Conservation (phyloP, 37 sponge, comb jelly and placozoan species). For the Tethya wilhelma region DNA sequence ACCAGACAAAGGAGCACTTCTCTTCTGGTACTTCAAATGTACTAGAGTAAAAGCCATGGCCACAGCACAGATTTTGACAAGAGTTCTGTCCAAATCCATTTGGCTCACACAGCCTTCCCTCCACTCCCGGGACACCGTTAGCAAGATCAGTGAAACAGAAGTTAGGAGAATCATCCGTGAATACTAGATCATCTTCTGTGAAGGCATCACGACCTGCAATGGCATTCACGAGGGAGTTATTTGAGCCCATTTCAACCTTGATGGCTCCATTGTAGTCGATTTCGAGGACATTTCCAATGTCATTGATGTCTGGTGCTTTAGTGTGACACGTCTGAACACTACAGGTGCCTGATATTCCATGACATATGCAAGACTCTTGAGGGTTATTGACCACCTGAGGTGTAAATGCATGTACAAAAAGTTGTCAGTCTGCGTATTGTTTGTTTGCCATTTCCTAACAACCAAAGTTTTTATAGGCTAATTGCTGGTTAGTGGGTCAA, state of each 20-base stretch:
- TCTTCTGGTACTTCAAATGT: background rate
- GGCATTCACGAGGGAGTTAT: too few relatives aligned
- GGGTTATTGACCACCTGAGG: background rate
- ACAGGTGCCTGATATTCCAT: constrained; percentile 74
- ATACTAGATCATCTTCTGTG: constrained; percentile 6
- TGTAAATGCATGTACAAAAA: background rate
- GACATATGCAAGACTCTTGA: constrained; percentile 37
- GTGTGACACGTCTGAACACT: constrained; percentile 65
- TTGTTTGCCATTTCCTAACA: too few relatives aligned
- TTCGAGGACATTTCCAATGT: constrained; percentile 28
- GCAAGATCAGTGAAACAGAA: constrained; percentile 19
- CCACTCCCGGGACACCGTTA: constrained; percentile 34
- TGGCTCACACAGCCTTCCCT: constrained; percentile 10
- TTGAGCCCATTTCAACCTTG: constrained; percentile 5
- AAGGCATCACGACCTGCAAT: background rate
- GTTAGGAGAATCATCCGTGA: constrained; percentile 29
- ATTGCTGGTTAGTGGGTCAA: background rate
- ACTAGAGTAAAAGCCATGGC: background rate
- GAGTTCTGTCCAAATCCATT: background rate
- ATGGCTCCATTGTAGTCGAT: constrained; percentile 25
- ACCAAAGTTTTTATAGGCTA: too few relatives aligned
- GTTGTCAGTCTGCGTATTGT: too few relatives aligned
- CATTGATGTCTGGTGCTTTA: background rate
- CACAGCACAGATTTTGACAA: constrained; percentile 47
- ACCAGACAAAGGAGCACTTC: constrained; percentile 60